Percentiles rank a stretch among this genome's conserved stretches.
phyloP scores from a whole-genome alignment of 2,113 vertebrate genomes.

The Psephotus haematonotus region DNA sequence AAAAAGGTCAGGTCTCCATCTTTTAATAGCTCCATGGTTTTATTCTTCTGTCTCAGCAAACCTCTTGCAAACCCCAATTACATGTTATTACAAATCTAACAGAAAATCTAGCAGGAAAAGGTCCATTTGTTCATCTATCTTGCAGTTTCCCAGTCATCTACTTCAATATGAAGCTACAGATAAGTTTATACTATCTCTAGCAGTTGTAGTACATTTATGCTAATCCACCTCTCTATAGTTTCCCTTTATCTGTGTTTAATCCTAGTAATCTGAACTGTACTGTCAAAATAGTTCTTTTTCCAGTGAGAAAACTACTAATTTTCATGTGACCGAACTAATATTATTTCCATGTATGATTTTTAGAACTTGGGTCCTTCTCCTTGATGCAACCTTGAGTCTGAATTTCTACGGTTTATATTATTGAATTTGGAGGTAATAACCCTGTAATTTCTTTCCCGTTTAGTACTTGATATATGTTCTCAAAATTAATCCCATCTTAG shows the following conservation, averaged over 20 bases:
- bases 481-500: constrained; percentile 46
- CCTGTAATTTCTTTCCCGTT: constrained; percentile 32
- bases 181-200: neutral
- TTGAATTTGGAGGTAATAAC: neutral
- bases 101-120: neutral
- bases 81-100: neutral
- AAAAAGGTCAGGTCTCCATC: neutral
- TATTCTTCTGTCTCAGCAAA: neutral
- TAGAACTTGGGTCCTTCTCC: neutral
- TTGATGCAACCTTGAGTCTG: constrained; percentile 18
- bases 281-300: neutral
- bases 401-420: constrained; percentile 17
- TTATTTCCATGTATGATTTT: neutral
- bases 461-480: neutral
- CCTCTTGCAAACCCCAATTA: neutral
- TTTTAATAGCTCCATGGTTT: neutral
- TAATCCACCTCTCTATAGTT: neutral
- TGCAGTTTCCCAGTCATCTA: neutral
- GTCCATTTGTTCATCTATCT: neutral
- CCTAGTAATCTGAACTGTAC: neutral
- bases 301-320: neutral
- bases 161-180: neutral
- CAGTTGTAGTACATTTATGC: neutral
- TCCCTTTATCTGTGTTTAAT: neutral
- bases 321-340: neutral